Evolutionary conservation across 2,888 invertebrate genomes (phyloP), one percentile per base, ranked within the genome.

Genomic region (Sussaba pulchella): DNA sequence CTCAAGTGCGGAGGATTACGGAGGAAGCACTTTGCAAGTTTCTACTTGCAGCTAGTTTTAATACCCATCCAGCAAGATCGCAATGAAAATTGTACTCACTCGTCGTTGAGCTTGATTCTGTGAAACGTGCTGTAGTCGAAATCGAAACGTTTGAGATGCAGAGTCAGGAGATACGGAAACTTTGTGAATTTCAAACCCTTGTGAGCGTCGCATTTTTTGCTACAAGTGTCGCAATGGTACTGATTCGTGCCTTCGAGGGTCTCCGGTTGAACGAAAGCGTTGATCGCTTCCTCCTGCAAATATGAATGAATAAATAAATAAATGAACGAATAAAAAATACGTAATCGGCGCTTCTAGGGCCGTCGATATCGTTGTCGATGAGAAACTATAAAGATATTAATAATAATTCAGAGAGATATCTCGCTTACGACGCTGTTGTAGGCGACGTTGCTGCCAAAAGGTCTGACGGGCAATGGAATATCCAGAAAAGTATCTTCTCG

Each of bases 81-180:
- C n/a, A 43, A 0, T 6, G 31, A 31, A 31, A 31, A 31, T 31
- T 39, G 12, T 63, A 92, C 94, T 93, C 90, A 96, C 96, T 95
- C 96, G 92, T 98, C 97, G 90, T 97, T 97, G 52, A 98, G 93
- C 92, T 98, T 98, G 83, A 97, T 96, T 83, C 97, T 94, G 89
- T 97, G 96, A 94, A 96, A 95, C 5, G 96, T 96, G 85, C 94
- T 94, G 89, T 97, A 97, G 92, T 98, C 97, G 91, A 97, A 98
- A 93, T 97, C 98, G 90, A 98, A 98, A 79, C 98, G 94, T 90
- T 98, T 98, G 87, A 98, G 93, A 91, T 98, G 98, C 85, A 98
- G 93, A 0, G 97, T 97, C 59, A 98, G 93, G 80, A 98, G 93
- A 91, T 98, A 98, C 0, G 98, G 98, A 91, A 98, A 97, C 83